phyloP scores from a whole-genome alignment of 1,140 invertebrate genomes.

The Drosophila cardini region DNA sequence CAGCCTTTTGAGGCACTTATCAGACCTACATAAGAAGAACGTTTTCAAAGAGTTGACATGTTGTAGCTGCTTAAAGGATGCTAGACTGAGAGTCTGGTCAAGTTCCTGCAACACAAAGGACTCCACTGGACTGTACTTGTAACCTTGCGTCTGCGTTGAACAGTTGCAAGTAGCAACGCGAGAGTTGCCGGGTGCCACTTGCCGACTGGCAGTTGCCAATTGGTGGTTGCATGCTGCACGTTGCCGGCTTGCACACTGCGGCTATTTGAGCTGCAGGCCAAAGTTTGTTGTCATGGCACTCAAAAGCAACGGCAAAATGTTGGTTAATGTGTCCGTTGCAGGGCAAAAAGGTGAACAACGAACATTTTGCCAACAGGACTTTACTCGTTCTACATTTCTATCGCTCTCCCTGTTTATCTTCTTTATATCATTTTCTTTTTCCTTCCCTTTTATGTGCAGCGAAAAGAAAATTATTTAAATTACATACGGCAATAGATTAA shows the following conservation, averaged over 20 bases:
- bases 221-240: neutral
- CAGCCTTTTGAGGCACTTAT: too few relatives aligned
- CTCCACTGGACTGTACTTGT: neutral
- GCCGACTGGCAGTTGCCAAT: neutral
- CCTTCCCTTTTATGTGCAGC: too few relatives aligned
- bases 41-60: neutral
- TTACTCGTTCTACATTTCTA: neutral
- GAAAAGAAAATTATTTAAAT: too few relatives aligned
- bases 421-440: too few relatives aligned
- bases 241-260: neutral
- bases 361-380: neutral
- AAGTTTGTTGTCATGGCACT: slow-evolving; percentile 7
- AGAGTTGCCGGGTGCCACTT: neutral
- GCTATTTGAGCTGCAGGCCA: neutral
- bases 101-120: neutral
- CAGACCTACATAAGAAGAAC: too few relatives aligned
- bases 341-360: neutral
- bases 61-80: neutral
- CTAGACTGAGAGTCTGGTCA: neutral
- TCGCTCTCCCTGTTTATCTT: neutral
- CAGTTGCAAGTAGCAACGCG: neutral
- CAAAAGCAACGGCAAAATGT: neutral
- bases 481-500: too few relatives aligned
- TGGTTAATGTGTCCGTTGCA: neutral
- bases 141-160: neutral